These are phyloP conservation scores for Zaprionus gabonicus DNA, from an alignment of 1,140 invertebrate genomes.

Conservation along the genomic window DNA sequence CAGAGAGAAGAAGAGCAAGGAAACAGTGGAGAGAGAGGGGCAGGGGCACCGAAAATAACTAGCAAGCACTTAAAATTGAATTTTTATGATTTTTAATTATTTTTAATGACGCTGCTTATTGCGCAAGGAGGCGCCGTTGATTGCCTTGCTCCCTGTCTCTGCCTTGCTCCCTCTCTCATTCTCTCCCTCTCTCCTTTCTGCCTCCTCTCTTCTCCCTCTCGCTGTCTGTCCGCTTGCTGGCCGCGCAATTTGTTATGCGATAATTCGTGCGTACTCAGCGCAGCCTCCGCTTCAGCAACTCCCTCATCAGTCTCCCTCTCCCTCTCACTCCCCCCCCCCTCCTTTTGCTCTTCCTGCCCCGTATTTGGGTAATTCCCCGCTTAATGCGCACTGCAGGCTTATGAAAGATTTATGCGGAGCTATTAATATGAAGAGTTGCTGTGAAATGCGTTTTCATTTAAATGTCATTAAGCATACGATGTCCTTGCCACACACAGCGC, in stretches of 20 bases:
- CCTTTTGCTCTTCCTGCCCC: neutral
- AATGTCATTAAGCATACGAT: slow-evolving; percentile 81
- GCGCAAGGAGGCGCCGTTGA: slow-evolving; percentile 17
- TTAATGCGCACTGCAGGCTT: slow-evolving; percentile 81
- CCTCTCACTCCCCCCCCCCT: neutral
- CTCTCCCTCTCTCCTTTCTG: neutral
- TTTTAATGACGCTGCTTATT: slow-evolving; percentile 83
- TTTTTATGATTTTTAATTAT: slow-evolving; percentile 84
- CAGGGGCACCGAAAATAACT: slow-evolving; percentile 44
- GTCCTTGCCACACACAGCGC: slow-evolving; percentile 33
- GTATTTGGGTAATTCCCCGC: slow-evolving; percentile 61
- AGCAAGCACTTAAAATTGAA: slow-evolving; percentile 77
- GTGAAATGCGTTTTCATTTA: slow-evolving; percentile 80
- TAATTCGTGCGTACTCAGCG: slow-evolving; percentile 81
- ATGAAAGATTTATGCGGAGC: slow-evolving; percentile 74
- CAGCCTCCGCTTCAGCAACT: slow-evolving; percentile 29
- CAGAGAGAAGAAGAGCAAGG: neutral
- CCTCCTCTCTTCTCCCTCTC: neutral
- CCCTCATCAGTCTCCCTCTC: slow-evolving; percentile 1
- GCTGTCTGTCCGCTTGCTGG: slow-evolving; percentile 37
- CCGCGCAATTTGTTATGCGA: slow-evolving; percentile 79
- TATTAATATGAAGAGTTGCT: slow-evolving; percentile 82
- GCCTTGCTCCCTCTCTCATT: neutral
- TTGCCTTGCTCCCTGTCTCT: neutral
- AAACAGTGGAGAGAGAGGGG: neutral